phyloP scores from a whole-genome alignment of 2,888 invertebrate genomes.

The Dendrolimus houi region DNA sequence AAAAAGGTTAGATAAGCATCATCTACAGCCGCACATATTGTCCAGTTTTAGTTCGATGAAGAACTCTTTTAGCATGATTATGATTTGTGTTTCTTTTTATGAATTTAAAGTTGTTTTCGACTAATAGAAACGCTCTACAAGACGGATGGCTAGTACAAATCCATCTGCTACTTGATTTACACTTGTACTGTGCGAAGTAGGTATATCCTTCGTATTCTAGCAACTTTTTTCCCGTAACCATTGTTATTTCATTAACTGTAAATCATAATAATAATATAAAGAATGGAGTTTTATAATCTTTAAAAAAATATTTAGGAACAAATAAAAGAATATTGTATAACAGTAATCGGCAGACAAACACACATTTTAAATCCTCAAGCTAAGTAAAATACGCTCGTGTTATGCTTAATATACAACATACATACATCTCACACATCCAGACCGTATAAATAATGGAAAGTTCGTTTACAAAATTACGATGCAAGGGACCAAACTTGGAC shows the following conservation, averaged over 20 bases:
- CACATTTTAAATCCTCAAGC: too few relatives aligned
- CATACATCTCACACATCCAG: too few relatives aligned
- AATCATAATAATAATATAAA: constrained; percentile 9
- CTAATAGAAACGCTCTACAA: background rate
- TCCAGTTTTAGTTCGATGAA: background rate
- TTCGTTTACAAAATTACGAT: too few relatives aligned
- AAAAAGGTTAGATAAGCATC: too few relatives aligned
- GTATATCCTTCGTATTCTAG: constrained; percentile 10
- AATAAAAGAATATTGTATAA: too few relatives aligned
- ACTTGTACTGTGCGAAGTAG: constrained; percentile 1
- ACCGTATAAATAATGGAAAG: too few relatives aligned
- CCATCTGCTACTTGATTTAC: background rate
- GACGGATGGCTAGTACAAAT: background rate
- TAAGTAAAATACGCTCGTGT: too few relatives aligned
- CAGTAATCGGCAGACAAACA: too few relatives aligned
- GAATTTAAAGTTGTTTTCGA: background rate
- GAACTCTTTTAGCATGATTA: background rate
- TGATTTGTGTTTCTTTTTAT: background rate
- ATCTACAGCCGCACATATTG: background rate
- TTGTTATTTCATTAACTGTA: constrained; percentile 10
- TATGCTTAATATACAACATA: too few relatives aligned
- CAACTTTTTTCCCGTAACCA: constrained; percentile 16
- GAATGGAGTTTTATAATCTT: background rate
- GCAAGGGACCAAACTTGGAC: too few relatives aligned
- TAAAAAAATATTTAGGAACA: too few relatives aligned